Base-by-base conservation (phyloP, 2,888 invertebrate species). In the Protophormia terraenovae region DNA sequence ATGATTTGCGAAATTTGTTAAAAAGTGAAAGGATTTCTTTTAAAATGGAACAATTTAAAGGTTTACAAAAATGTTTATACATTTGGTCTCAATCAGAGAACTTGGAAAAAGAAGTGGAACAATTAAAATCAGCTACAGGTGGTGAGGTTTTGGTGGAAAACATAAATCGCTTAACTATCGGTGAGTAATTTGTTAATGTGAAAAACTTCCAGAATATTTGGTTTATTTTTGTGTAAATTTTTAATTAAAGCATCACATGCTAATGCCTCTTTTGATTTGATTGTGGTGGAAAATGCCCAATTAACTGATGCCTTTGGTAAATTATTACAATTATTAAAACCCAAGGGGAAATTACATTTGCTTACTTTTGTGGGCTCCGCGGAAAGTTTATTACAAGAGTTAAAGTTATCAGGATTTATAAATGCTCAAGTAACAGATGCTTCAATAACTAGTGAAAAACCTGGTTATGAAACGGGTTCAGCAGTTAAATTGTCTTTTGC, bases 401-500 rank as follows among this genome's bases (percentile, higher is more conserved):
- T 96, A 24, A 96, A 95, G 90, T 89, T 96, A 1, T 94, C 94
- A 88, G 96, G 96, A 7, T 96, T 95, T 89, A 90, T 94, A 84
- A 90, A 91, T 88, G 87, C 87, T 10, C 75, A 67, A 5, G 69
- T 81, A 5, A 91, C 91, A 50, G 87, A 88, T 53, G 88, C 87
- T 4, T 86, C 93, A 4, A 89, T 94, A 88, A 91, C 93, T 47
- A 94, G 94, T 83, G 93, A 94, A 77, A 96, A 96, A 91, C 96
- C 96, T 3, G 94, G 94, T 88, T 97, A 96, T 93, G 95, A 96
- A 93, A 94, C 95, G 27, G 95, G 96, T n/a, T 95, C 96, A 0
- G 93, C 95, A 12, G 93, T 94, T 0, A 93, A 94, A 83, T 90
- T 96, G 19, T 93, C 91, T 0, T 91, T 90, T 86, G 90, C 89